A percentile compares a stretch with the other conserved stretches of the same genome.
These are phyloP conservation scores for Laothoe populi DNA, from an alignment of 2,888 invertebrate genomes.

Conservation along the genomic window DNA sequence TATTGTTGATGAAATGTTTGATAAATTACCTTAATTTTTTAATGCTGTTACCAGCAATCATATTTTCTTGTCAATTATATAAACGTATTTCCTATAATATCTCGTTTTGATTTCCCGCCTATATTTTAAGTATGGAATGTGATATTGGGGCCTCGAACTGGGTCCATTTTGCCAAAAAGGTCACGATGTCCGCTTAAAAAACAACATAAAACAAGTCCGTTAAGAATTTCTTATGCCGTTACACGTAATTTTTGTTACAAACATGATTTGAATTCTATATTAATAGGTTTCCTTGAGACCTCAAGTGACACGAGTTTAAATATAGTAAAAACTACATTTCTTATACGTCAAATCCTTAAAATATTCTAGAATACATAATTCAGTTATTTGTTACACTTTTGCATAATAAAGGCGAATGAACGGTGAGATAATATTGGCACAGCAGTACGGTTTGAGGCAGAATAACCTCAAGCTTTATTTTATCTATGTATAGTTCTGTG, in stretches of 20 bases:
- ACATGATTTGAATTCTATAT: slow-evolving; percentile 2
- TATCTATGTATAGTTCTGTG: background rate
- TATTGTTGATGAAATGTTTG: background rate
- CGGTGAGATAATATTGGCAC: background rate
- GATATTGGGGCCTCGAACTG: background rate
- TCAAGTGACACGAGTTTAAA: too few relatives aligned
- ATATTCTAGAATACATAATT: too few relatives aligned
- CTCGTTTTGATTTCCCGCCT: background rate
- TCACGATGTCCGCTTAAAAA: background rate
- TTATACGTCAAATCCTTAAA: too few relatives aligned
- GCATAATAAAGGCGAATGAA: background rate
- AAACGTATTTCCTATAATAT: too few relatives aligned
- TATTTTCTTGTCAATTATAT: too few relatives aligned
- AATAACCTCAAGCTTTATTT: background rate
- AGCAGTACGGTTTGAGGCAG: background rate
- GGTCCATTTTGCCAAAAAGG: background rate
- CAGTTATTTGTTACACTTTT: too few relatives aligned
- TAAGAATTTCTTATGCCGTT: slow-evolving; percentile 11
- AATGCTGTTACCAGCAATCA: too few relatives aligned
- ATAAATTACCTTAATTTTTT: too few relatives aligned
- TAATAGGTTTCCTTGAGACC: background rate
- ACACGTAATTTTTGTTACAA: background rate
- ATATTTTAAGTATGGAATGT: background rate
- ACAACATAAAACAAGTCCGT: background rate
- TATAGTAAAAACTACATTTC: too few relatives aligned